Conservation (phyloP, 1,140 invertebrate species). For the Holcopasites calliopsidis region DNA sequence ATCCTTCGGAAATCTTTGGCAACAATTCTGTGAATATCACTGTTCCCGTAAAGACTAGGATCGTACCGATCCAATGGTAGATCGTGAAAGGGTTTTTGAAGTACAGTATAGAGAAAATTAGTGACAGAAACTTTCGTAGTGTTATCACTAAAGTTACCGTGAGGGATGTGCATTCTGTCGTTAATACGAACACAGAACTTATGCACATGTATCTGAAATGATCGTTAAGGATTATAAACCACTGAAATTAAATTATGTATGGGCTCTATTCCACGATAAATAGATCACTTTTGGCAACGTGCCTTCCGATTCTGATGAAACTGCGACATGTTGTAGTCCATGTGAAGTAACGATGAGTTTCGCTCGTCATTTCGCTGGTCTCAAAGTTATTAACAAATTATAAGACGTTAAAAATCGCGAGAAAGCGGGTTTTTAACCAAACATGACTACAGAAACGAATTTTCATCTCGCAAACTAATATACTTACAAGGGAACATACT, state of each 20-base stretch:
- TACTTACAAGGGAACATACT: too few species aligned
- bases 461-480: too few species aligned
- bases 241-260: not conserved
- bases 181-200: conserved; percentile 95
- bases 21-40: conserved; percentile 93
- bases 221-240: conserved; percentile 60
- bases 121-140: conserved; percentile 95
- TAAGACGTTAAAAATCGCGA: too few species aligned
- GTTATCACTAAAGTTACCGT: conserved; percentile 98
- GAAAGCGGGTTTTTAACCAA: too few species aligned
- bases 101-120: conserved; percentile 97
- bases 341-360: too few species aligned
- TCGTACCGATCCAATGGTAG: conserved; percentile 95
- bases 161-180: conserved; percentile 95
- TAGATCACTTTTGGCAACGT: too few species aligned
- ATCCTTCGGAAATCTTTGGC: conserved; percentile 64
- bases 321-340: too few species aligned
- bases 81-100: conserved; percentile 97
- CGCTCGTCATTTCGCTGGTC: too few species aligned
- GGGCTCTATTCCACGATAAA: too few species aligned
- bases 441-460: too few species aligned
- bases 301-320: too few species aligned
- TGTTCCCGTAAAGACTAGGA: conserved; percentile 95
- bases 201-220: conserved; percentile 90
- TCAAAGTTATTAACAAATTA: too few species aligned